Percentiles rank a stretch among this genome's conserved stretches.
Conservation (phyloP, 2,113 vertebrate species). For the Oryzias melastigma region DNA sequence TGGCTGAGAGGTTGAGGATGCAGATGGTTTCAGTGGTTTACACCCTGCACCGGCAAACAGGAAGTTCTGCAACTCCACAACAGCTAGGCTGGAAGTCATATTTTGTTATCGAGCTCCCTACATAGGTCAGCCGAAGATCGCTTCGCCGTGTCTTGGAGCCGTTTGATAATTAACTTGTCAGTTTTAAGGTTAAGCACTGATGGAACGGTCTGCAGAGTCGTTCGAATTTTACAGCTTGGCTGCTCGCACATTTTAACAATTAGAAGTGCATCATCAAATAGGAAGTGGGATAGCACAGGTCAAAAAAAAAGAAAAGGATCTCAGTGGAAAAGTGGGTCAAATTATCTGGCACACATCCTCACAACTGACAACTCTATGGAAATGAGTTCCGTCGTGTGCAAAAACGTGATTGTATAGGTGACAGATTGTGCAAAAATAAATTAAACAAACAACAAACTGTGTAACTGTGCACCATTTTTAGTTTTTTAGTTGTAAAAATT, state of each 20-base stretch:
- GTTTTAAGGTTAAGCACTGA: slow-evolving; percentile 36
- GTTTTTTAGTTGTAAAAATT: no score
- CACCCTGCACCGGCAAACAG: slow-evolving; percentile 49
- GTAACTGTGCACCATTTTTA: no score
- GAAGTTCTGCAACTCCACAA: slow-evolving; percentile 43
- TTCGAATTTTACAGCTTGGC: slow-evolving; percentile 19
- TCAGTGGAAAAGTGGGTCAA: slow-evolving; percentile 57
- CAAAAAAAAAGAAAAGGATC: slow-evolving; percentile 48
- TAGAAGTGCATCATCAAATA: slow-evolving; percentile 20
- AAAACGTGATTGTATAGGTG: not conserved
- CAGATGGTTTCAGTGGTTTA: slow-evolving; percentile 50
- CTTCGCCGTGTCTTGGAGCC: slow-evolving; percentile 7
- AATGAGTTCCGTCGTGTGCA: not conserved
- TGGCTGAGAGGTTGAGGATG: slow-evolving; percentile 51
- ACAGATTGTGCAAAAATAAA: no score
- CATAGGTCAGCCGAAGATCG: slow-evolving; percentile 20
- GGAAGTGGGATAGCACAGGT: slow-evolving; percentile 48
- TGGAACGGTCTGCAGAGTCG: slow-evolving; percentile 4
- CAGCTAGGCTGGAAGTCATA: slow-evolving; percentile 23
- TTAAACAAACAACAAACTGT: no score
- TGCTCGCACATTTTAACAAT: slow-evolving; percentile 20
- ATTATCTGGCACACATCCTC: slow-evolving; percentile 30
- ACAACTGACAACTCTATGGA: slow-evolving; percentile 1
- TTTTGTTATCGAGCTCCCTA: slow-evolving; percentile 3
- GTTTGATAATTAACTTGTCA: slow-evolving; percentile 31